Evolutionary conservation across 2,113 vertebrate genomes (phyloP).

Genomic region (Apeltes quadracus): DNA sequence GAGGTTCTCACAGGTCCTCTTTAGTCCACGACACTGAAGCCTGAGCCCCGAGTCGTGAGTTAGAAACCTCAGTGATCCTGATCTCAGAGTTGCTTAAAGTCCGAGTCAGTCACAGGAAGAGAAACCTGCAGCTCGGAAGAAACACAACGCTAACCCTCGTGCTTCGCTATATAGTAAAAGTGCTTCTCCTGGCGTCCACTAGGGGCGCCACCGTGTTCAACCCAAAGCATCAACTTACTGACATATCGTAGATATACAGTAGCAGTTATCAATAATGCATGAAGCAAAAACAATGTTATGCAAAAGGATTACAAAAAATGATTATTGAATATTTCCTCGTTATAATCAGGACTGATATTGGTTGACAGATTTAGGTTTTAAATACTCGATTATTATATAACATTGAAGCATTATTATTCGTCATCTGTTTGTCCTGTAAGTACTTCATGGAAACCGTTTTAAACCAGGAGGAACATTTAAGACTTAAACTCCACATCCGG

Average conservation of each 20-base stretch:
- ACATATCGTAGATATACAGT: background rate
- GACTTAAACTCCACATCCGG: background rate
- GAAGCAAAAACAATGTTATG: no score
- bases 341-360: background rate
- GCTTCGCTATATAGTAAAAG: no score
- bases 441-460: background rate
- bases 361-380: no score
- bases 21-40: conserved; percentile 63
- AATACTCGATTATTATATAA: background rate
- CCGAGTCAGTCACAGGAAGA: conserved; percentile 12
- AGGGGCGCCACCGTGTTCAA: background rate
- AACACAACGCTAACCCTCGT: no score
- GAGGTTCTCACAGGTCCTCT: conserved; percentile 39
- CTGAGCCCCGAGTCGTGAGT: conserved; percentile 25
- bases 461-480: background rate
- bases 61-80: conserved; percentile 45
- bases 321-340: background rate
- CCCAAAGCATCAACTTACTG: background rate
- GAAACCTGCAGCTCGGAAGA: conserved; percentile 9
- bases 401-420: background rate
- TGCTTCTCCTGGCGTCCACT: background rate
- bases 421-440: background rate
- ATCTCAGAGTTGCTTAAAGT: conserved; percentile 31
- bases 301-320: no score
- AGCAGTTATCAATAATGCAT: no score